These are phyloP conservation scores for Corythoichthys intestinalis DNA, from an alignment of 2,113 vertebrate species.

Conservation along the genomic window DNA sequence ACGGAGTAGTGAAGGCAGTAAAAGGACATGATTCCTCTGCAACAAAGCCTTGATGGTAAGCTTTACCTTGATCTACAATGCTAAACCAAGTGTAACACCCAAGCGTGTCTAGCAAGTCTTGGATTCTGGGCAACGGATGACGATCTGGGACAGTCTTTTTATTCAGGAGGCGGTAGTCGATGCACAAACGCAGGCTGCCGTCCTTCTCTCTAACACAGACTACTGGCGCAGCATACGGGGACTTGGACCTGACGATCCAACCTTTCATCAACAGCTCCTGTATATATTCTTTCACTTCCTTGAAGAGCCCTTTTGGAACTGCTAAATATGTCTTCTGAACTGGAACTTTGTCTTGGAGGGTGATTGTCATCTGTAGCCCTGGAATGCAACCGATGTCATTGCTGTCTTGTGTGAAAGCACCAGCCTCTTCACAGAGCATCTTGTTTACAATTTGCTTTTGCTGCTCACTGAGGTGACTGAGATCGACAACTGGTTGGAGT, in stretches of 20 bases:
- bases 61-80: constrained; percentile 30
- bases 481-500: no score
- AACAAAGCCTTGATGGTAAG: no score
- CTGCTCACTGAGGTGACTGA: no score
- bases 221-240: constrained; percentile 23
- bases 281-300: constrained; percentile 7
- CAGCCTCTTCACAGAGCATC: no score
- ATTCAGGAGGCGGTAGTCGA: constrained; percentile 14
- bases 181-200: constrained; percentile 1
- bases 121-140: constrained; percentile 12
- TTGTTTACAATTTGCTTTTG: no score
- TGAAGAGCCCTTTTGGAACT: constrained; percentile 12
- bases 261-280: constrained; percentile 12
- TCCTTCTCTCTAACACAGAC: constrained; percentile 12
- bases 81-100: constrained; percentile 23
- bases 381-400: constrained; percentile 23
- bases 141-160: constrained; percentile 15
- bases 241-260: constrained; percentile 26
- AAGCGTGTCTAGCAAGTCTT: constrained; percentile 13
- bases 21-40: neutral
- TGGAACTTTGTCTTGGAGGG: constrained; percentile 3
- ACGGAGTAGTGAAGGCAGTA: constrained; percentile 19
- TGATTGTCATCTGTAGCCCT: constrained; percentile 15
- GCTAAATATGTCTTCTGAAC: constrained; percentile 8
- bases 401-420: no score